Evolutionary conservation across 2,888 invertebrate species (phyloP), one percentile per base, ranked within the genome.

Genomic region (Dynastes grantii): DNA sequence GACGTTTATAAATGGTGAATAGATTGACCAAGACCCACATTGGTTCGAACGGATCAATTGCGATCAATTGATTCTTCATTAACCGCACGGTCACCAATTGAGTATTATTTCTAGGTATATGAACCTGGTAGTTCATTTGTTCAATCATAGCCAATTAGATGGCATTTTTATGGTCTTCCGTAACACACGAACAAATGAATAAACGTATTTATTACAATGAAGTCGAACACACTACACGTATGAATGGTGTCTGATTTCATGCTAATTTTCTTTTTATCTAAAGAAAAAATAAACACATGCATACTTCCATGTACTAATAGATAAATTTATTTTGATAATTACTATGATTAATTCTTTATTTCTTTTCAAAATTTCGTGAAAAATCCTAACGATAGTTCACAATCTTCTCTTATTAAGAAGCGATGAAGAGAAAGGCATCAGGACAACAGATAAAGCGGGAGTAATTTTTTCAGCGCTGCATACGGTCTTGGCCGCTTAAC

Each of bases 21-120:
- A 2, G 49, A 67, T 68, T 68, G 68, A 68, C 68, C 68, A 68
- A 68, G 68, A 68, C 68, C 68, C 29, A 68, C 51, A 68, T 68
- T 68, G 49, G 68, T 27, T 22, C 22, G 49, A 27, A 68, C 68
- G 29, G 68, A 51, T 68, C 68, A 68, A 68, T 11, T 22, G 13
- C 8, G 6, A 55, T 51, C 51, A 68, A 68, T 68, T 68, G 68
- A 51, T 51, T 27, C 29, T 51, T 68, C 68, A 53, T 68, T 68
- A 51, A 51, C 55, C 55, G 49, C 13, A 68, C 51, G 29, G 29
- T 29, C 9, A 5, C 63, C 29, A 51, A 51, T 27, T 29, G 68
- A 68, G 11, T 11, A 29, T 45, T 45, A 11, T 51, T 51, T 68
- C 68, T 68, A 68, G 68, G 68, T 68, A 27, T 68, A 8, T 4